Evolutionary conservation across 1,140 invertebrate species (phyloP).

Genomic region (Panagrolaimus sp.): DNA sequence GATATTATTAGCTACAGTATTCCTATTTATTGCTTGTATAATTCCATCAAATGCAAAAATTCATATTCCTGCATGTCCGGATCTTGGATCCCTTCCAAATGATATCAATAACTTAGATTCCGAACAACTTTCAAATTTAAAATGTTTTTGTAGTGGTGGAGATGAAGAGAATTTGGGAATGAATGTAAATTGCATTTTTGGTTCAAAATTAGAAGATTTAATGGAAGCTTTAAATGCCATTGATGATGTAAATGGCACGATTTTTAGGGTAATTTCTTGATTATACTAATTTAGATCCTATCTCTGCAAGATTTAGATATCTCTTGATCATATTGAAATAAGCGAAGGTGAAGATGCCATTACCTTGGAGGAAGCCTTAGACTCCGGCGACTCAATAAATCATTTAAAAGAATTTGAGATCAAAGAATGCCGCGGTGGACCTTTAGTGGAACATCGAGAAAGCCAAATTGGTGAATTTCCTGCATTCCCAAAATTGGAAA

Average conservation of each 20-base stretch:
- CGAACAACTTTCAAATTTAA: conserved; percentile 23
- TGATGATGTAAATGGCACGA: conserved; percentile 27
- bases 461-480: conserved; percentile 31
- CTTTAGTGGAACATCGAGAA: conserved; percentile 13
- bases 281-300: not conserved
- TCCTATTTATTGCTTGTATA: not conserved
- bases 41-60: not conserved
- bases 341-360: not conserved
- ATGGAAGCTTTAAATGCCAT: conserved; percentile 22
- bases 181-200: conserved; percentile 41
- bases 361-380: conserved; percentile 7
- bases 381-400: not conserved
- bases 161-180: conserved; percentile 13
- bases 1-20: too few relatives aligned
- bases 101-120: conserved; percentile 20
- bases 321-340: conserved; percentile 31
- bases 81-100: conserved; percentile 5
- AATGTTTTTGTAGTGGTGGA: conserved; percentile 17
- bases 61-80: conserved; percentile 26
- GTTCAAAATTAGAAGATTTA: conserved; percentile 43
- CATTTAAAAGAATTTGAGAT: not conserved
- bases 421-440: conserved; percentile 12
- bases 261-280: conserved; percentile 22
- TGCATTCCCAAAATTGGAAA: conserved; percentile 23
- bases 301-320: conserved; percentile 16